These are phyloP conservation scores for Yasuhikotakia modesta DNA, from an alignment of 2,797 vertebrate species.

Conservation along the genomic window DNA sequence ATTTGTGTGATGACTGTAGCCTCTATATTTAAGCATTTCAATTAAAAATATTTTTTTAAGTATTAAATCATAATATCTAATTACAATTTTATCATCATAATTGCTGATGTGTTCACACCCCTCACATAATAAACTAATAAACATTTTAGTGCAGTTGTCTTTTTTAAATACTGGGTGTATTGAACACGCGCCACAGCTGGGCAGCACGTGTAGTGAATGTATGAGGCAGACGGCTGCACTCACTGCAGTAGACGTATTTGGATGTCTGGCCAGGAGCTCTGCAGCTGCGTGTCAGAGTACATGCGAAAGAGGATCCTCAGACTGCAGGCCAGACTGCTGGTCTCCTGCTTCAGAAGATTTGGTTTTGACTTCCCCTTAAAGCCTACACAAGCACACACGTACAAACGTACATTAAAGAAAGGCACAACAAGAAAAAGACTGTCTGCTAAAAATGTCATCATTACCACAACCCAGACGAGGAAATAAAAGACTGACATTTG, in stretches of 20 bases:
- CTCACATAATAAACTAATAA: neutral
- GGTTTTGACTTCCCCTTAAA: constrained; percentile 99
- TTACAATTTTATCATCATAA: neutral
- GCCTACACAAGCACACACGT: constrained; percentile 71
- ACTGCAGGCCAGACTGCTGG: constrained; percentile 96
- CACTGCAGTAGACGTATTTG: constrained; percentile 90
- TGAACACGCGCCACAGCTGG: neutral
- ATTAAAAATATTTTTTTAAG: neutral
- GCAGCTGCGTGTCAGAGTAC: constrained; percentile 86
- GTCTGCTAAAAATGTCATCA: neutral
- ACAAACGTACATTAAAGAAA: constrained; percentile 9
- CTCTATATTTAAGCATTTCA: constrained; percentile 7
- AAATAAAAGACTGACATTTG: constrained; percentile 1
- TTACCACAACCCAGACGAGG: constrained; percentile 9
- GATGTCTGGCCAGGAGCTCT: constrained; percentile 87
- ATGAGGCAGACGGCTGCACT: constrained; percentile 60
- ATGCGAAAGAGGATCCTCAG: constrained; percentile 93
- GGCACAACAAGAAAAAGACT: neutral
- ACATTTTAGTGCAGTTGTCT: neutral
- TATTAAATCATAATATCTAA: neutral
- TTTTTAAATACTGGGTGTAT: neutral
- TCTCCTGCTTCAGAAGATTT: constrained; percentile 97
- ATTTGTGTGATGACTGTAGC: neutral
- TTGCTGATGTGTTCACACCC: neutral
- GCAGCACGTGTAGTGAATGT: constrained; percentile 1